Percentiles rank a stretch among this genome's conserved stretches.
These are phyloP conservation scores for Mycalesis mineus DNA, from an alignment of 2,888 invertebrate species.

Conservation along the genomic window DNA sequence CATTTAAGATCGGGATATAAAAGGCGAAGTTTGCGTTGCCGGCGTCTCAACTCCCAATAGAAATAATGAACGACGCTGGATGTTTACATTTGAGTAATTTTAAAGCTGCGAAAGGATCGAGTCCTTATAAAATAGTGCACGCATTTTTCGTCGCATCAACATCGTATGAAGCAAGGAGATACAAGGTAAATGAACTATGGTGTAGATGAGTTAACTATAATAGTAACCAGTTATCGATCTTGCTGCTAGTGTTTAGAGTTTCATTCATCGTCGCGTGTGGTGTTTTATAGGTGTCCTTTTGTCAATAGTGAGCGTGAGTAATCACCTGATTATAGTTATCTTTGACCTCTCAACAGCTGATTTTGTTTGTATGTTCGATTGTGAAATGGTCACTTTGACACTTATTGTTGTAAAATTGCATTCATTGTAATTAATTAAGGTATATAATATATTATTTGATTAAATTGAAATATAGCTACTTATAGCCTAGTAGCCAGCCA, in stretches of 20 bases:
- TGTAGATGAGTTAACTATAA: constrained; percentile 8
- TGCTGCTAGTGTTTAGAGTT: not conserved
- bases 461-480: too few relatives aligned
- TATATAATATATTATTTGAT: too few relatives aligned
- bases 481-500: too few relatives aligned
- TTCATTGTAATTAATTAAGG: not conserved
- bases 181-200: constrained; percentile 81
- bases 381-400: not conserved
- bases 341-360: constrained; percentile 69
- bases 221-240: constrained; percentile 1
- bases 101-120: constrained; percentile 86
- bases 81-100: constrained; percentile 89
- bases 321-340: constrained; percentile 71
- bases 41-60: constrained; percentile 21
- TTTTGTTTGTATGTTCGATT: constrained; percentile 27
- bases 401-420: not conserved
- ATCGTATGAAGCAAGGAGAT: constrained; percentile 86
- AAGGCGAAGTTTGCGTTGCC: constrained; percentile 27
- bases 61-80: constrained; percentile 81
- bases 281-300: constrained; percentile 15
- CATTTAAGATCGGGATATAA: constrained; percentile 30
- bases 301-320: constrained; percentile 36
- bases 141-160: constrained; percentile 91
- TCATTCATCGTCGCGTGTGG: constrained; percentile 1
- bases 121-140: constrained; percentile 88